Percentiles rank a stretch among this genome's conserved stretches.
Conservation (phyloP, 23 tunicate genomes). For the Styela clava region DNA sequence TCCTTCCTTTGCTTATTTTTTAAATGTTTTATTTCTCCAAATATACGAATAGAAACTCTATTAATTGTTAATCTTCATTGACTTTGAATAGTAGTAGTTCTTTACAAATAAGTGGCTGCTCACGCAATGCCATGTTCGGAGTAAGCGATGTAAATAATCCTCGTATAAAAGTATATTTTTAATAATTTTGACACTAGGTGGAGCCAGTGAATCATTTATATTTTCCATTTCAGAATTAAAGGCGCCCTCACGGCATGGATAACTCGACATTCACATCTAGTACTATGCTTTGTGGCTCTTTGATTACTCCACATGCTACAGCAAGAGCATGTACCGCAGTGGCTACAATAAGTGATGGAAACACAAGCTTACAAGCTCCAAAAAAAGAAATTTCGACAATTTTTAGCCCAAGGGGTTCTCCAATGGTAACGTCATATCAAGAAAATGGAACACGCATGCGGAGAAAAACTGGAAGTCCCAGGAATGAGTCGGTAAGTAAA, state of each 20-base stretch:
- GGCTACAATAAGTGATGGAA: background rate
- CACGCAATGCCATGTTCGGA: no score
- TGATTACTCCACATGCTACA: background rate
- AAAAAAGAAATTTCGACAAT: background rate
- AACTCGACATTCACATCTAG: background rate
- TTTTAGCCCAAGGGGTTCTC: background rate
- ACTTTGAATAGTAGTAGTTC: no score
- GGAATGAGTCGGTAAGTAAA: background rate
- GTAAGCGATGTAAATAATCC: no score
- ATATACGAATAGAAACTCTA: no score
- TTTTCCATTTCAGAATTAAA: background rate
- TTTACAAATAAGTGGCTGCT: no score
- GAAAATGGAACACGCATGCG: constrained; percentile 1
- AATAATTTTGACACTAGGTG: no score
- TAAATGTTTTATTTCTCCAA: no score
- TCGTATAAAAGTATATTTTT: no score
- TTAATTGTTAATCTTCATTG: no score
- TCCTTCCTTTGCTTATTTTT: no score
- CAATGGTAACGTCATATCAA: background rate
- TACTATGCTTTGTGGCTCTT: background rate
- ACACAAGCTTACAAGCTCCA: background rate
- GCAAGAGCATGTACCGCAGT: background rate
- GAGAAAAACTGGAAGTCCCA: background rate
- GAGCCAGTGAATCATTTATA: no score
- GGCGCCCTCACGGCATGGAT: background rate